phyloP scores from a whole-genome alignment of 2,113 vertebrate species.

The Carettochelys insculpta region DNA sequence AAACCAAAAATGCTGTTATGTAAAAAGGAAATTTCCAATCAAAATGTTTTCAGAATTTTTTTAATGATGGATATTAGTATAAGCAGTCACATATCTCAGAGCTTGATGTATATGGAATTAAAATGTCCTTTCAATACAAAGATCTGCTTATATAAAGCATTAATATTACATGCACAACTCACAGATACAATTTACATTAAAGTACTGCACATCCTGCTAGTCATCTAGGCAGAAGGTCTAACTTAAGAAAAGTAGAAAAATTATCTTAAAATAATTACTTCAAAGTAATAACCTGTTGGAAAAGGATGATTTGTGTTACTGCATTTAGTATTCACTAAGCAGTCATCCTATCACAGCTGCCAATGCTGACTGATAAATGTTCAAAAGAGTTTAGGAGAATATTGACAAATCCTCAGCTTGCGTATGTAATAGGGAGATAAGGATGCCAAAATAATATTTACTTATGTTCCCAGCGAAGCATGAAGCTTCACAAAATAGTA shows the following conservation, averaged over 20 bases:
- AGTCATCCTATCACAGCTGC: slow-evolving; percentile 71
- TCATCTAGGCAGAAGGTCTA: slow-evolving; percentile 48
- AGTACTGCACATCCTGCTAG: slow-evolving; percentile 59
- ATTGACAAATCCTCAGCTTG: slow-evolving; percentile 77
- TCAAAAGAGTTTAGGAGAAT: slow-evolving; percentile 74
- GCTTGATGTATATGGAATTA: slow-evolving; percentile 37
- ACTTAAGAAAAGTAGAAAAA: slow-evolving; percentile 58
- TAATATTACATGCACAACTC: slow-evolving; percentile 57
- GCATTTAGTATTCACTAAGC: slow-evolving; percentile 68
- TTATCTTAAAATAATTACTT: slow-evolving; percentile 76
- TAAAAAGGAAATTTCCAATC: slow-evolving; percentile 23
- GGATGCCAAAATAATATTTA: slow-evolving; percentile 76
- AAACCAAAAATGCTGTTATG: slow-evolving; percentile 34
- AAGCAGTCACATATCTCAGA: slow-evolving; percentile 18
- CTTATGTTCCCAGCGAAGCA: slow-evolving; percentile 42
- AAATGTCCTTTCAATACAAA: slow-evolving; percentile 58
- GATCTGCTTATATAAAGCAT: slow-evolving; percentile 54
- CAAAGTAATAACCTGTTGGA: slow-evolving; percentile 77
- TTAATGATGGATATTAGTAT: slow-evolving; percentile 21
- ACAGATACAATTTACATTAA: slow-evolving; percentile 71
- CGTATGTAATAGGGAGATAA: slow-evolving; percentile 76
- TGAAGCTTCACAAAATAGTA: slow-evolving; percentile 45
- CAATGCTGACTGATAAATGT: slow-evolving; percentile 74
- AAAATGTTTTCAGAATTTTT: slow-evolving; percentile 20
- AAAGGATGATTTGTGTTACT: slow-evolving; percentile 68